A percentile compares a stretch with the other conserved stretches of the same genome.
These are phyloP conservation scores for Pseudonaja textilis DNA, from an alignment of 2,113 vertebrate genomes.

Conservation along the genomic window DNA sequence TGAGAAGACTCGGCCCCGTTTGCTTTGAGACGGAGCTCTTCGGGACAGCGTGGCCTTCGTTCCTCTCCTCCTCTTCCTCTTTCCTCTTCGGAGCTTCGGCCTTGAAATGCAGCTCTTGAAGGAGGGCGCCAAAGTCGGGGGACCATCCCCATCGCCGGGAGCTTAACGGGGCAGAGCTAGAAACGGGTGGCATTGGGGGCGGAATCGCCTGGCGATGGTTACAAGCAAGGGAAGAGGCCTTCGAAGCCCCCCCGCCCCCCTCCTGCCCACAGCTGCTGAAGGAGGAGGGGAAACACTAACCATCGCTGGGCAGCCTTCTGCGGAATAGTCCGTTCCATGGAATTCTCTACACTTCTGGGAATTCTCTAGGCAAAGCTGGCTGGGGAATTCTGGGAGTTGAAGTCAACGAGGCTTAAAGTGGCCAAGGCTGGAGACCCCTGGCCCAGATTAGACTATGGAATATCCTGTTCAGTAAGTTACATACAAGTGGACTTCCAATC, in stretches of 20 bases:
- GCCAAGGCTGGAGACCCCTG: too few relatives aligned
- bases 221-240: not conserved
- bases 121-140: not conserved
- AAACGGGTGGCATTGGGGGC: not conserved
- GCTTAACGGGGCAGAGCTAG: not conserved
- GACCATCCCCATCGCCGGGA: not conserved
- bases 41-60: not conserved
- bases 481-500: not conserved
- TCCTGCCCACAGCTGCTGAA: not conserved
- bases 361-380: not conserved
- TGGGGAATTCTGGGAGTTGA: too few relatives aligned
- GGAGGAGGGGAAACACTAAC: not conserved
- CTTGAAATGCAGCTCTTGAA: not conserved
- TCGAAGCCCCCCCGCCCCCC: not conserved
- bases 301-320: not conserved
- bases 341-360: not conserved
- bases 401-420: too few relatives aligned
- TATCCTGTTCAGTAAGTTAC: not conserved
- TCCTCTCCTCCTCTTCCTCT: not conserved
- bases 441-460: too few relatives aligned
- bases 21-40: not conserved
- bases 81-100: not conserved
- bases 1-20: not conserved
- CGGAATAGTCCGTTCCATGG: not conserved
- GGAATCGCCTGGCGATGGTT: not conserved